phyloP scores from a whole-genome alignment of 2,888 invertebrate species.

The Andrena bucephala region DNA sequence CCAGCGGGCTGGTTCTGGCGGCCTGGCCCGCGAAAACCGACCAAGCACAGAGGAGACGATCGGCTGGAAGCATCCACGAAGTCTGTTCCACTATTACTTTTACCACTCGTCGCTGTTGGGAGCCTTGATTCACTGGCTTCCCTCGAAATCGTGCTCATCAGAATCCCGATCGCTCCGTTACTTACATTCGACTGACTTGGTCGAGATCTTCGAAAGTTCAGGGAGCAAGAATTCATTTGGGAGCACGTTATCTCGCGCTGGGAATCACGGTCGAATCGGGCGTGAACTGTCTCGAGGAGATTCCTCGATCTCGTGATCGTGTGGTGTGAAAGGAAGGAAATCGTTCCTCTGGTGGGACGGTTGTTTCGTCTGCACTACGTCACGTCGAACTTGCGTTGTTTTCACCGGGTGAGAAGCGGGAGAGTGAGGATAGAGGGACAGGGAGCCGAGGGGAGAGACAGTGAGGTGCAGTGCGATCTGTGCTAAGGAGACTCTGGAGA shows the following conservation, averaged over 20 bases:
- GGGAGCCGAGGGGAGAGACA: slow-evolving; percentile 19
- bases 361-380: background rate
- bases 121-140: background rate
- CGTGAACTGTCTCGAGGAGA: slow-evolving; percentile 4
- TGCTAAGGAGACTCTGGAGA: slow-evolving; percentile 75
- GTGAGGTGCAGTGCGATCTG: slow-evolving; percentile 75
- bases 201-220: background rate
- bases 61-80: background rate
- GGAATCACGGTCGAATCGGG: background rate
- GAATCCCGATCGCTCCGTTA: background rate
- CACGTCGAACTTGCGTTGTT: slow-evolving; percentile 7
- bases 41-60: background rate
- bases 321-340: background rate
- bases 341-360: background rate
- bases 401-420: background rate
- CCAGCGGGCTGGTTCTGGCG: background rate
- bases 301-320: slow-evolving; percentile 2
- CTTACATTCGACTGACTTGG: background rate
- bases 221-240: background rate
- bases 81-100: background rate
- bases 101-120: background rate
- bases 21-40: background rate
- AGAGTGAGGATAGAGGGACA: slow-evolving; percentile 14
- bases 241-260: background rate
- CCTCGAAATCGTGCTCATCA: background rate